Conservation (phyloP, 2,797 vertebrate genomes). For the Rhinogobio ventralis region DNA sequence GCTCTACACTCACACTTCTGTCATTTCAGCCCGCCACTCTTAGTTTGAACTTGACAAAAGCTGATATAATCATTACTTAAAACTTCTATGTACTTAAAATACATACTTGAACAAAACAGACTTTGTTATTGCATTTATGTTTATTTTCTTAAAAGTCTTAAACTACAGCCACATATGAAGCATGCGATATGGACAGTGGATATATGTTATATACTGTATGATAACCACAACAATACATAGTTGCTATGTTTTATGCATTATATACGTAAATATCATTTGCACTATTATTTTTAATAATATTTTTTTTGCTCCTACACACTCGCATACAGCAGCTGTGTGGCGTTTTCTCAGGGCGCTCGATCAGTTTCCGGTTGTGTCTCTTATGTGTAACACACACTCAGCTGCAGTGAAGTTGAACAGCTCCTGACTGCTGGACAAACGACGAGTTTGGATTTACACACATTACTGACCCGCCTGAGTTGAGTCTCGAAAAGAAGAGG, state of each 20-base stretch:
- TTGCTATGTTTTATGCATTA: neutral
- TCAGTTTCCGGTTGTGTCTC: conserved; percentile 33
- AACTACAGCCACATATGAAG: neutral
- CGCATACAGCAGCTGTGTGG: neutral
- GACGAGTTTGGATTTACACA: conserved; percentile 9
- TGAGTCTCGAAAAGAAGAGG: conserved; percentile 45
- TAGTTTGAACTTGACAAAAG: conserved; percentile 5
- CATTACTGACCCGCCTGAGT: neutral
- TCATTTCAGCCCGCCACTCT: neutral
- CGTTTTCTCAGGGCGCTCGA: neutral
- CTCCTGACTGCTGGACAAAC: neutral
- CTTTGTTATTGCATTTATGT: neutral
- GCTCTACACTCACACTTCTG: neutral
- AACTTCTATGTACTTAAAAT: neutral
- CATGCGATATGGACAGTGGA: neutral
- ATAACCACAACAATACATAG: neutral
- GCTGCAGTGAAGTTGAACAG: neutral
- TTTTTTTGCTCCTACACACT: neutral
- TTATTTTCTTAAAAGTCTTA: neutral
- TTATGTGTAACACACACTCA: conserved; percentile 15
- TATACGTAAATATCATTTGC: neutral
- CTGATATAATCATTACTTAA: neutral
- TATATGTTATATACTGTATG: neutral
- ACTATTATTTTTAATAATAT: neutral
- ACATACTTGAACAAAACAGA: neutral